phyloP scores from a whole-genome alignment of 2,797 vertebrate species.

The Myotis planiceps region DNA sequence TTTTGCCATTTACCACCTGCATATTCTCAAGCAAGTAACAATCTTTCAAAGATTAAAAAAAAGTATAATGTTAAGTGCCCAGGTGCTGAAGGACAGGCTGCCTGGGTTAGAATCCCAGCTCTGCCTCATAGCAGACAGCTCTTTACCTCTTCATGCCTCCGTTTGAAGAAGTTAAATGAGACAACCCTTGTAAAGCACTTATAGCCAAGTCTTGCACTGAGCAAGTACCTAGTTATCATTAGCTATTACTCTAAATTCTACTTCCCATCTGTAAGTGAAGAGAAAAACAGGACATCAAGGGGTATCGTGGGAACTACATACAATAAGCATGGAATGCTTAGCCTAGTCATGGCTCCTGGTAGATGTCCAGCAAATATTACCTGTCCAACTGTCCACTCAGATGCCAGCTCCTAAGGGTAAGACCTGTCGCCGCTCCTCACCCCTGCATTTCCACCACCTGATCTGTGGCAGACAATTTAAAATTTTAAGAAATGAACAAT shows the following conservation, averaged over 20 bases:
- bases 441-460: neutral
- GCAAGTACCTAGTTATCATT: neutral
- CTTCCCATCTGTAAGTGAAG: neutral
- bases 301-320: neutral
- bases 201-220: neutral
- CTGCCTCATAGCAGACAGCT: neutral
- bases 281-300: neutral
- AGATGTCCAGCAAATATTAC: neutral
- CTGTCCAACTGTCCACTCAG: neutral
- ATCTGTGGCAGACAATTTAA: neutral
- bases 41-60: neutral
- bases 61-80: neutral
- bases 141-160: neutral
- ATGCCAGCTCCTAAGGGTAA: neutral
- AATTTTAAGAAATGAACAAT: neutral
- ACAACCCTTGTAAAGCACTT: neutral
- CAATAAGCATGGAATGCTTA: neutral
- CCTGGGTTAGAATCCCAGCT: neutral
- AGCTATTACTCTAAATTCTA: neutral
- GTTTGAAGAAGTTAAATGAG: neutral
- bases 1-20: neutral
- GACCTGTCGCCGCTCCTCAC: neutral
- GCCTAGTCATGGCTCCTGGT: neutral
- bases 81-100: neutral
- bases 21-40: neutral